Evolutionary conservation across 2,797 vertebrate species (phyloP), one percentile per base, ranked within the genome.

Genomic region (Crenuchus spilurus): DNA sequence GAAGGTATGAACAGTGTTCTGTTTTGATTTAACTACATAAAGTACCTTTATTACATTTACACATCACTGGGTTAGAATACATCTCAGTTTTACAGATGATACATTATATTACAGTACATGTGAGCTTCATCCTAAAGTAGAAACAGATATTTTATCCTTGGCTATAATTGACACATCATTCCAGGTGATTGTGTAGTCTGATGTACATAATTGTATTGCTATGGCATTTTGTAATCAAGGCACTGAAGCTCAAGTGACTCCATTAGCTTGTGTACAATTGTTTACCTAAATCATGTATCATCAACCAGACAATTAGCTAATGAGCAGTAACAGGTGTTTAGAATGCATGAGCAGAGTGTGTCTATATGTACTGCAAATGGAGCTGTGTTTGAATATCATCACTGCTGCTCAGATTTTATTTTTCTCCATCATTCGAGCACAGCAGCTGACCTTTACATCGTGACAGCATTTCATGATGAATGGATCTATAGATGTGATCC

Each of bases 281-380:
- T 68, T 75, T 75, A 67, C 73, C 55, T 68, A 62, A 75, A 62
- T 69, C 35, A 51, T 69, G 64, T 69, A 69, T 51, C 63, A 60
- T 74, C 55, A 75, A 26, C 44, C 55, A 61, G 16, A 68, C 64
- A 75, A 54, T 69, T 62, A 62, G 26, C 33, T 61, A 68, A 68
- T 74, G 33, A 60, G 33, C 51, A 39, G 22, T 51, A 51, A 49
- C 54, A 31, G 63, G 72, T 60, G 63, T 60, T 18, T 60, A 31
- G 63, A 60, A 58, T 22, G 24, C 31, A 67, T 39, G 51, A 66
- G 48, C 28, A 74, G 41, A 66, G 24, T 37, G 35, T 39, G 22
- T 48, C 18, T 55, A 48, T 63, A 63, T 54, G 11, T 58, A 39
- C 61, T 63, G 58, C 24, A 52, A 52, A 72, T 62, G 11, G 3